Percentiles rank a stretch among this genome's conserved stretches.
phyloP scores from a whole-genome alignment of 2,113 vertebrate species.

The Rhinopomastus cyanomelas region DNA sequence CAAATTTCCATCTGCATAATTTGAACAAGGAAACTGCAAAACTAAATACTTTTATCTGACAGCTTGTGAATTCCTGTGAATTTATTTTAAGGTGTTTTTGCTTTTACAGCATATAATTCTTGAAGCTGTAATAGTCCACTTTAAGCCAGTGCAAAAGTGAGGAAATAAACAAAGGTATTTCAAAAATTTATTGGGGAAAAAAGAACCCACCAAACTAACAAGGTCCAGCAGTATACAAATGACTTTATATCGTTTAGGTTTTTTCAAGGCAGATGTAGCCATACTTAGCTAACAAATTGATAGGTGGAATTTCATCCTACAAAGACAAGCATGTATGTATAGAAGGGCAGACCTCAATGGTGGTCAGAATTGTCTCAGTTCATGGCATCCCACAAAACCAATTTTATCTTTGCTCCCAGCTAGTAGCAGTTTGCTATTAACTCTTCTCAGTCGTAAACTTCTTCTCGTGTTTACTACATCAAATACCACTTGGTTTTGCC shows the following conservation, averaged over 20 bases:
- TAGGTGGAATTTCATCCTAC: neutral
- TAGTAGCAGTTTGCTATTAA: neutral
- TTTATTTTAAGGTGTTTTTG: neutral
- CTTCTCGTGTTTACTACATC: neutral
- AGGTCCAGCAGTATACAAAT: neutral
- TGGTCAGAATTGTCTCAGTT: neutral
- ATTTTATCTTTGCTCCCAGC: neutral
- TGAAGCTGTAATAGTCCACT: neutral
- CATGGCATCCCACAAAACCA: neutral
- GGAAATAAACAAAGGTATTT: neutral
- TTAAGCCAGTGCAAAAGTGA: neutral
- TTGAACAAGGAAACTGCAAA: neutral
- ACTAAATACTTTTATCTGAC: neutral
- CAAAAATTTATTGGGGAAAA: neutral
- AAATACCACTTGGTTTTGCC: neutral
- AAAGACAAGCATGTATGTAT: neutral
- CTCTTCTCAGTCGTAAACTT: neutral
- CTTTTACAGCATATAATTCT: neutral
- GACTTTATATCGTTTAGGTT: neutral
- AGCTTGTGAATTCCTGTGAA: neutral
- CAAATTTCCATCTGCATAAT: neutral
- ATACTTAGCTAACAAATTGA: neutral
- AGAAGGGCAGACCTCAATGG: neutral
- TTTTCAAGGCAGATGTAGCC: neutral
- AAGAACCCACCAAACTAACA: neutral